Conservation (phyloP, 2,113 vertebrate genomes). For the Limanda limanda region DNA sequence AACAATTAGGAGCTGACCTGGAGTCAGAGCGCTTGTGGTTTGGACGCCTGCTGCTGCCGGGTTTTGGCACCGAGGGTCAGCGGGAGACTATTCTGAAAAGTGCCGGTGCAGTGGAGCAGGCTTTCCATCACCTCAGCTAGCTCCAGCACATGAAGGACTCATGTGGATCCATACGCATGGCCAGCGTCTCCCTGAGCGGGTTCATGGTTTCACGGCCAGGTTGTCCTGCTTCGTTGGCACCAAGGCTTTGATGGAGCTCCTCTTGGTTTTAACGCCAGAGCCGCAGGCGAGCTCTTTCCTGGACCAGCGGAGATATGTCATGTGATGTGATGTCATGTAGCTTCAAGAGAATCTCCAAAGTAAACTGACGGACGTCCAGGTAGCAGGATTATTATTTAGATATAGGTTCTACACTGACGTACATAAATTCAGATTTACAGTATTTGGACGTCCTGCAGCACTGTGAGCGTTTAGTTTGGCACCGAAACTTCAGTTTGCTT, state of each 20-base stretch:
- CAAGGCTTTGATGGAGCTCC: slow-evolving; percentile 50
- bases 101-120: neutral
- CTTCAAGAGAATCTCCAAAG: neutral
- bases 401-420: neutral
- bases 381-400: neutral
- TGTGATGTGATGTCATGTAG: neutral
- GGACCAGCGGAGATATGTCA: slow-evolving; percentile 41
- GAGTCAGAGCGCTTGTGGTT: slow-evolving; percentile 39
- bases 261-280: slow-evolving; percentile 21
- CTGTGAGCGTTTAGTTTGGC: slow-evolving; percentile 25
- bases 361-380: neutral
- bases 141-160: slow-evolving; percentile 17
- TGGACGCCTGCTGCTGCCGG: slow-evolving; percentile 30
- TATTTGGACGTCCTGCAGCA: slow-evolving; percentile 12
- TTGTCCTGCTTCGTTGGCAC: slow-evolving; percentile 39
- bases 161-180: slow-evolving; percentile 59
- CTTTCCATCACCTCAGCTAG: slow-evolving; percentile 59
- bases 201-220: slow-evolving; percentile 39
- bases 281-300: neutral
- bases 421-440: neutral
- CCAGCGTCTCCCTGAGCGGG: slow-evolving; percentile 15
- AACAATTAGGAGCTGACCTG: slow-evolving; percentile 65
- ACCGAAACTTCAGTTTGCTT: slow-evolving; percentile 3
- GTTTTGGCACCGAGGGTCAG: slow-evolving; percentile 16
- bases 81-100: neutral